Base-by-base conservation (phyloP, 2,113 vertebrate genomes). In the Corydoras sp. region DNA sequence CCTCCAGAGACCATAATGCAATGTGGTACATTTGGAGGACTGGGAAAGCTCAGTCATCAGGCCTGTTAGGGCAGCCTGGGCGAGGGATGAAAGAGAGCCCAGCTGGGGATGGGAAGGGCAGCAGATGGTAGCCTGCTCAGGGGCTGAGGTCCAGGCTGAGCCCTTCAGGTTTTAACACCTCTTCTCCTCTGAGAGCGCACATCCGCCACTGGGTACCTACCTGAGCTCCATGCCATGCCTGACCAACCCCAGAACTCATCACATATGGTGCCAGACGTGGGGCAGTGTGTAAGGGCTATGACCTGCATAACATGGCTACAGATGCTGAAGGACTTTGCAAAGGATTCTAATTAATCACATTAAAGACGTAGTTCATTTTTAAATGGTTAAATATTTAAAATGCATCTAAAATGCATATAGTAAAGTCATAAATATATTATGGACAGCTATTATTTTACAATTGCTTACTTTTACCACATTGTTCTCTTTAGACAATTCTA, bases 101-200 rank as follows among this genome's bases (percentile, higher is more conserved):
- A 83, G 87, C 86, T 87, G 88, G 86, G 84, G 50, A 51, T 66
- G 86, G 82, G 84, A 86, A 55, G 81, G 81, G 82, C 77, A 88
- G 83, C 88, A 90, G 88, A 90, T 88, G 88, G 87, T 74, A 78
- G 83, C 80, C 62, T 80, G 84, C 82, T 81, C 79, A 80, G 69
- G 65, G 81, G 83, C 76, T 51, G 62, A 54, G 73, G 71, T 83
- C 79, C 77, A 81, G 74, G 81, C 82, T 76, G 84, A 87, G 85
- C 86, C 87, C 86, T 88, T 88, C 86, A 90, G 86, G 86, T 88
- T 89, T 89, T 89, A 89, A 88, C 89, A 88, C 87, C 87, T 89
- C 88, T 85, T 82, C 85, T 88, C 87, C 87, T 85, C 75, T 80
- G 87, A 78, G 69, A 75, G 55, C 81, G 73, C 73, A 84, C 82